Base-by-base conservation (phyloP, 2,797 vertebrate species). In the Lutjanus argentimaculatus region DNA sequence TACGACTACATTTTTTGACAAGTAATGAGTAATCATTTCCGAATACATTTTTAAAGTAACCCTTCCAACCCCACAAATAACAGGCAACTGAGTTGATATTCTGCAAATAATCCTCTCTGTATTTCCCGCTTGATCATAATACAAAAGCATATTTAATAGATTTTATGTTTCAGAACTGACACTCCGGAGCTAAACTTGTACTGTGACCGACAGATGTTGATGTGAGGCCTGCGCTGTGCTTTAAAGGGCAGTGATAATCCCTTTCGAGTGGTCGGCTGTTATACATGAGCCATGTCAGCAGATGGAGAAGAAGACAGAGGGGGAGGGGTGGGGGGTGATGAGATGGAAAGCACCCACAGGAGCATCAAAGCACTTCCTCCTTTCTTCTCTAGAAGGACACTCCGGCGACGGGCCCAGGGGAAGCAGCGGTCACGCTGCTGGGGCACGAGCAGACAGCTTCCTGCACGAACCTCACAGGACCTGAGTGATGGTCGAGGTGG, bases 291-390 rank as follows among this genome's bases (percentile, higher is more conserved):
- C 48, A 36, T 79, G 55, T 64, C 66, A 17, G 55, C 42, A 72
- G 73, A 61, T 42, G 30, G 42, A 74, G 8, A 8, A 48, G 66
- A 7, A 8, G 48, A 16, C 42, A 6, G 22, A 58, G n/a, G 22
- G 69, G 48, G 10, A 21, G n/a, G 19, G 52, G 15, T 19, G 52
- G n/a, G 7, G 16, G 53, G 68, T 42, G 70, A 75, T 80, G 73
- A 65, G 57, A 65, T 85, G 58, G 70, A 87, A 55, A 85, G 52
- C 59, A 48, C 49, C 68, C 75, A 61, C 43, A 80, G 69, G 77
- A 72, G 49, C 82, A 76, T 90, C 88, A 89, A 87, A 89, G 87
- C 25, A 36, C 74, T 87, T 84, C 63, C 78, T 83, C 30, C 21
- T 70, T 73, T 80, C 48, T 63, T 69, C 43, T 77, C 30, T 69